Conservation (phyloP, 2,888 invertebrate genomes). For the Dascillus cervinus region DNA sequence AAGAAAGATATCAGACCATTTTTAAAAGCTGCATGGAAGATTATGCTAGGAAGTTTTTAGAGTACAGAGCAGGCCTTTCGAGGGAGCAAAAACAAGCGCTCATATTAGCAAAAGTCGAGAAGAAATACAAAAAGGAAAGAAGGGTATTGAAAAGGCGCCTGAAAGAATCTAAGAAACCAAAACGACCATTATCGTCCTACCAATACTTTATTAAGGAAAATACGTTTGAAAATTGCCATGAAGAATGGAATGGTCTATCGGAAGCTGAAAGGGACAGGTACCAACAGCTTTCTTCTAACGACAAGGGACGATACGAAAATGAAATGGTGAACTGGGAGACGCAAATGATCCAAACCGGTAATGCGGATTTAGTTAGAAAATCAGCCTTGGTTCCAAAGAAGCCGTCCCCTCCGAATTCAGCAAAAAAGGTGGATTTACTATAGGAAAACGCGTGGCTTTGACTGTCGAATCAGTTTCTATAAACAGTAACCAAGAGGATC, state of each 20-base stretch:
- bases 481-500: no score
- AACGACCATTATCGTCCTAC: slow-evolving; percentile 54
- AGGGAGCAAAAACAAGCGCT: slow-evolving; percentile 55
- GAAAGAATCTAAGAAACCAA: slow-evolving; percentile 62
- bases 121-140: slow-evolving; percentile 49
- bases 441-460: slow-evolving; percentile 50
- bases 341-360: slow-evolving; percentile 63
- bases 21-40: slow-evolving; percentile 53
- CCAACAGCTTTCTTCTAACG: slow-evolving; percentile 45
- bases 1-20: slow-evolving; percentile 46
- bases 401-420: slow-evolving; percentile 35
- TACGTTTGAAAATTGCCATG: no score
- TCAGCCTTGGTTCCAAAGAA: slow-evolving; percentile 39
- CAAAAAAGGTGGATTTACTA: slow-evolving; percentile 26
- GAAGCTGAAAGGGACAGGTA: slow-evolving; percentile 52
- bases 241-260: slow-evolving; percentile 54
- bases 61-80: slow-evolving; percentile 58
- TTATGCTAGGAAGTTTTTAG: slow-evolving; percentile 50
- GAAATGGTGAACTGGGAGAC: slow-evolving; percentile 62
- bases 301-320: slow-evolving; percentile 53
- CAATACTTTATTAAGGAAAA: slow-evolving; percentile 50
- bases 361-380: slow-evolving; percentile 54
- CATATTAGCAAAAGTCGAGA: slow-evolving; percentile 49
- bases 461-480: no score
- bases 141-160: slow-evolving; percentile 50